These are phyloP conservation scores for Rhea pennata DNA, from an alignment of 2,113 vertebrate species.

Conservation along the genomic window DNA sequence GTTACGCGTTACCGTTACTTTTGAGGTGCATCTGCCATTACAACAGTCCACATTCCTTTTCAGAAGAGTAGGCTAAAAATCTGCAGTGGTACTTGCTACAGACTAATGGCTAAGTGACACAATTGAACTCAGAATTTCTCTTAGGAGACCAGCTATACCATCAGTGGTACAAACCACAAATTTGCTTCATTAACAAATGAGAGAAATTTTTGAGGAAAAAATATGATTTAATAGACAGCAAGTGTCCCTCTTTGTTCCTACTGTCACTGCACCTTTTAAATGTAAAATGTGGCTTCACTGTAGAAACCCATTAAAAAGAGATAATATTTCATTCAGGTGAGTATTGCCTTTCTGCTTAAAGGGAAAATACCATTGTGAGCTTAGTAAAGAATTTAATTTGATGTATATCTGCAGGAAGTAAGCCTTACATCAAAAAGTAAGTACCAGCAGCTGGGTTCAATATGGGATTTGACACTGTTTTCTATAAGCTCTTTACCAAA, in stretches of 20 bases:
- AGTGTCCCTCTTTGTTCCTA: conserved; percentile 7
- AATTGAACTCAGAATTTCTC: neutral
- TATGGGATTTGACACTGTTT: conserved; percentile 77
- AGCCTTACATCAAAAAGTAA: conserved; percentile 76
- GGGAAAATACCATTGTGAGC: conserved; percentile 66
- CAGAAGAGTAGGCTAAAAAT: neutral
- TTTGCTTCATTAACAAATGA: conserved; percentile 15
- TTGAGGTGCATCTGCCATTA: neutral
- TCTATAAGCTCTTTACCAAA: conserved; percentile 79
- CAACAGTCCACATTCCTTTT: neutral
- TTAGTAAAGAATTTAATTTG: conserved; percentile 79
- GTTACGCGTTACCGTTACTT: neutral
- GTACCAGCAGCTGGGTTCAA: conserved; percentile 80
- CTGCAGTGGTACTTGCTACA: neutral
- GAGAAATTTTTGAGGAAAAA: conserved; percentile 30
- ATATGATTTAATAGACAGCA: conserved; percentile 35
- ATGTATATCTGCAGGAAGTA: conserved; percentile 75
- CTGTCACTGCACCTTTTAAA: conserved; percentile 52
- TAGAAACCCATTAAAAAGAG: conserved; percentile 72
- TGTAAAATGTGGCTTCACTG: conserved; percentile 58
- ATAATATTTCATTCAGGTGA: conserved; percentile 77
- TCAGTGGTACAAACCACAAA: neutral
- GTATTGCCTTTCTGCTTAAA: conserved; percentile 74
- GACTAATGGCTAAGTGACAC: neutral
- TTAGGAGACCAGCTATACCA: neutral